Evolutionary conservation across 1,140 invertebrate species (phyloP).

Genomic region (Rhizoglyphus robini): DNA sequence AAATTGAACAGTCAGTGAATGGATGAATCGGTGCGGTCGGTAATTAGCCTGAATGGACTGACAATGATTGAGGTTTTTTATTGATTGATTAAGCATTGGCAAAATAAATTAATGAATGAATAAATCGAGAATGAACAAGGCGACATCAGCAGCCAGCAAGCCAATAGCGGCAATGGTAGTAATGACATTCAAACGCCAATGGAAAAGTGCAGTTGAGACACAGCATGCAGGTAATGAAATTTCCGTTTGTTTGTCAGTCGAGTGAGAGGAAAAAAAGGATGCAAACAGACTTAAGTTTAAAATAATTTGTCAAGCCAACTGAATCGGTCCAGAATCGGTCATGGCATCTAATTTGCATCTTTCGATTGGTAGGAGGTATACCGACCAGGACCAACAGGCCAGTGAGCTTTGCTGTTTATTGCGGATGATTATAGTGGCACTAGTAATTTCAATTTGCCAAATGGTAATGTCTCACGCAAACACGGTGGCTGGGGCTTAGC

Average conservation of each 20-base stretch:
- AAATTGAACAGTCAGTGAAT: too few relatives aligned
- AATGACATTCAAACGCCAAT: background rate
- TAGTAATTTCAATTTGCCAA: conserved; percentile 14
- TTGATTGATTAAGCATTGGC: background rate
- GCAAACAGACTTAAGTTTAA: too few relatives aligned
- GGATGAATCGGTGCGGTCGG: background rate
- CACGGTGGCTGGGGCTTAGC: background rate
- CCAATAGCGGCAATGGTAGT: background rate
- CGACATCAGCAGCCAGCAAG: too few relatives aligned
- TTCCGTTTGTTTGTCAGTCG: background rate
- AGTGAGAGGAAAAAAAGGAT: background rate
- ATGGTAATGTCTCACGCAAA: conserved; percentile 16
- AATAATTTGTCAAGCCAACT: too few relatives aligned
- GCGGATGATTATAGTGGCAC: background rate
- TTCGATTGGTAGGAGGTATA: background rate
- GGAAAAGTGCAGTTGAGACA: conserved; percentile 12
- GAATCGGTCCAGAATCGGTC: too few relatives aligned
- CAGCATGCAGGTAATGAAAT: conserved; percentile 1
- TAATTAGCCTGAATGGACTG: too few relatives aligned
- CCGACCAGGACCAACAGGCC: background rate
- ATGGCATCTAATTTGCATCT: conserved; percentile 10
- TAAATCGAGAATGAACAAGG: background rate
- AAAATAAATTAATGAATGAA: background rate
- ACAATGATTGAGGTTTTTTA: background rate
- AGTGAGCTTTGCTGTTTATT: background rate